Conservation (phyloP, 2,113 vertebrate genomes). For the Protobothrops mucrosquamatus region DNA sequence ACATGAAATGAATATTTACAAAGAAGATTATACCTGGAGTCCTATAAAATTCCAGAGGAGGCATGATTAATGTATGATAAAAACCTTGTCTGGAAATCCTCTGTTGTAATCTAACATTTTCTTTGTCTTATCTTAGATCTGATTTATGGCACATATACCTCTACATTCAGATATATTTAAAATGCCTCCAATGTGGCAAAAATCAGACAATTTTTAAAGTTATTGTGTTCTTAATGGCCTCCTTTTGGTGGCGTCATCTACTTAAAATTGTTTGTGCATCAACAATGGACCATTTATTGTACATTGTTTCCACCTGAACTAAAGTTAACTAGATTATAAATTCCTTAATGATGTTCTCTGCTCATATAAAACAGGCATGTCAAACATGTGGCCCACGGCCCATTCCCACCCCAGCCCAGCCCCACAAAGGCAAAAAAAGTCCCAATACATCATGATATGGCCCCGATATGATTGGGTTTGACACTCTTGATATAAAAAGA, state of each 20-base stretch:
- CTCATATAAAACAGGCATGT: not conserved
- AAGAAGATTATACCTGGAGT: not conserved
- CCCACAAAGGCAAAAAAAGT: no score
- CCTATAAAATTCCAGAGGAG: not conserved
- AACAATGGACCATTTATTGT: not conserved
- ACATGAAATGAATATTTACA: not conserved
- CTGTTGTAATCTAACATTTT: not conserved
- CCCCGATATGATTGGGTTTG: no score
- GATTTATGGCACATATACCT: not conserved
- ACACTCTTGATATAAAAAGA: not conserved
- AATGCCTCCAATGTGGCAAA: not conserved
- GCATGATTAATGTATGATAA: not conserved
- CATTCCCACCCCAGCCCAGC: no score
- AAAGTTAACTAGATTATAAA: not conserved
- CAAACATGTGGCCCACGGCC: no score
- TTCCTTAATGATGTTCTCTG: not conserved
- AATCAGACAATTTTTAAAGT: not conserved
- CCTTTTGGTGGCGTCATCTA: not conserved
- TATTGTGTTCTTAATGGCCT: not conserved
- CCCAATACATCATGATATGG: no score
- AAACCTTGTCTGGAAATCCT: not conserved
- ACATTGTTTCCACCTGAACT: no score
- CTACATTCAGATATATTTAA: not conserved
- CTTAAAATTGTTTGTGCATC: not conserved
- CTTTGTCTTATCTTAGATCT: not conserved